Conservation (phyloP, 2,113 vertebrate species). For the Tetrax tetrax region DNA sequence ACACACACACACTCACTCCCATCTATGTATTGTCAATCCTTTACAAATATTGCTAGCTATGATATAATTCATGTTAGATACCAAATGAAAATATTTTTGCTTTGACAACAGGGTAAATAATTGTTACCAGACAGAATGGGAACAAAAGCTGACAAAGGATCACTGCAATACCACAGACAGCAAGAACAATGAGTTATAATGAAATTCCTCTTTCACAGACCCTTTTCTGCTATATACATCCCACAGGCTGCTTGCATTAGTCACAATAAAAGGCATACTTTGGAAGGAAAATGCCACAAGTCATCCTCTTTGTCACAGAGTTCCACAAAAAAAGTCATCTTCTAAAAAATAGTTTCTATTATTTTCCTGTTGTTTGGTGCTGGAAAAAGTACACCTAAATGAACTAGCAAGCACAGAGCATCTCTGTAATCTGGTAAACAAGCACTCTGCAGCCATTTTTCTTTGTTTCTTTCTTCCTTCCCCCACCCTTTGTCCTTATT, state of each 20-base stretch:
- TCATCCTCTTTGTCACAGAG: not conserved
- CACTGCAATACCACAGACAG: not conserved
- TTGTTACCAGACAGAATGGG: not conserved
- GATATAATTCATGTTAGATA: not conserved
- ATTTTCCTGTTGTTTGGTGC: not conserved
- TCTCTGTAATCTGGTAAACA: not conserved
- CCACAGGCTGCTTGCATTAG: not conserved
- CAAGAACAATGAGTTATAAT: not conserved
- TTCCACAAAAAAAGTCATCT: not conserved
- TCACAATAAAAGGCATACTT: not conserved
- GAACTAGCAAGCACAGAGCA: not conserved
- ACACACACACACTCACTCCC: not conserved
- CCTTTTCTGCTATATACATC: not conserved
- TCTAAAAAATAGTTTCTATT: not conserved
- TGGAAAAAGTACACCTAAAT: not conserved
- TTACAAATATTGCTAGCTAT: not conserved
- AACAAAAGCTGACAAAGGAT: not conserved
- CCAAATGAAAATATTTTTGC: not conserved
- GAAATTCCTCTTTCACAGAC: not conserved
- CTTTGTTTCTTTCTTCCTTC: not conserved
- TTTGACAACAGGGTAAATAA: not conserved
- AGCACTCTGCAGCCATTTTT: not conserved
- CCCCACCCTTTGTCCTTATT: not conserved
- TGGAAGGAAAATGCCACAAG: not conserved
- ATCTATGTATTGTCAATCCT: not conserved